A percentile compares a stretch with the other conserved stretches of the same genome.
Conservation (phyloP, 2,888 invertebrate genomes). For the Noctua janthe region DNA sequence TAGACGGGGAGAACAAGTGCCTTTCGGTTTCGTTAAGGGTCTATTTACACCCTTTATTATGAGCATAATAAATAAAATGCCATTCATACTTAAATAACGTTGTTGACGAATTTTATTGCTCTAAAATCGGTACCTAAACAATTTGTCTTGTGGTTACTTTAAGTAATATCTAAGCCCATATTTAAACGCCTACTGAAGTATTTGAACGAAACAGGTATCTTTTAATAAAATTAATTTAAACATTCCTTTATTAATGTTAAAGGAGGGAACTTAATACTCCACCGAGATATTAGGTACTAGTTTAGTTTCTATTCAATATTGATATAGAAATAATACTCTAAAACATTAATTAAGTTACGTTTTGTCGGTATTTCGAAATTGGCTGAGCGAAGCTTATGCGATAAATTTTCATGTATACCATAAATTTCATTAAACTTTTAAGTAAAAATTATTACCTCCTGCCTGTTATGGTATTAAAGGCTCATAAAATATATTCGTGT, state of each 20-base stretch:
- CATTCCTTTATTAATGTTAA: neutral
- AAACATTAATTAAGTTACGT: constrained; percentile 58
- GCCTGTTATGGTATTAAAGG: constrained; percentile 55
- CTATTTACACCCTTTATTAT: too few species aligned
- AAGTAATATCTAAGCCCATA: neutral
- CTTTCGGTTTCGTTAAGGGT: too few species aligned
- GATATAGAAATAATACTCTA: constrained; percentile 42
- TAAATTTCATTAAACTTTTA: constrained; percentile 74
- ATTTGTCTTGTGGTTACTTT: neutral
- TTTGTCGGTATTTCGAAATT: constrained; percentile 64
- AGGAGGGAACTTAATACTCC: constrained; percentile 11
- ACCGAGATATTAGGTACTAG: neutral
- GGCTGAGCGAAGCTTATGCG: constrained; percentile 66
- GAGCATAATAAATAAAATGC: too few species aligned
- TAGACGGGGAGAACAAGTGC: too few species aligned
- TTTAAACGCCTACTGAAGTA: neutral
- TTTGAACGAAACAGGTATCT: neutral
- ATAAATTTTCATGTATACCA: constrained; percentile 72
- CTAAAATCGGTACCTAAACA: neutral
- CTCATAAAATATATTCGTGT: constrained; percentile 54
- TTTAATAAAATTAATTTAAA: neutral
- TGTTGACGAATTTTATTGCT: neutral
- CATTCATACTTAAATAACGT: neutral
- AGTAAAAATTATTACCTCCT: constrained; percentile 71
- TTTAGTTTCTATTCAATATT: constrained; percentile 35